phyloP scores from a whole-genome alignment of 2,797 vertebrate species.

The Potorous gilbertii region DNA sequence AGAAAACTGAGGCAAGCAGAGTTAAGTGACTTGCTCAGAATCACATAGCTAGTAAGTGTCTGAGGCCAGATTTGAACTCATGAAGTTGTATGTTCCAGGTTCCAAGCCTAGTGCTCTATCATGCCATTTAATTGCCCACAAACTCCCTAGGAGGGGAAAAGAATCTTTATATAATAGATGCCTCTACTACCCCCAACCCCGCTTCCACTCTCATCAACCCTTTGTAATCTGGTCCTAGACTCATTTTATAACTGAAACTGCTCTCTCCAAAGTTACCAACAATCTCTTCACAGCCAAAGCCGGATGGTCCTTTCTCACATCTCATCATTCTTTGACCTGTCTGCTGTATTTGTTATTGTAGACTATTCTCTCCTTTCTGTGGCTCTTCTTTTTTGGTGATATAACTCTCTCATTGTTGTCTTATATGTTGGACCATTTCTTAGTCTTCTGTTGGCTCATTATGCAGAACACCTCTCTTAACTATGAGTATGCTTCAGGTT shows the following conservation, averaged over 20 bases:
- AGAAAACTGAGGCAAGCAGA: constrained; percentile 12
- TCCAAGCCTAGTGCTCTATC: too few species aligned
- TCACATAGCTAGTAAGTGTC: background rate
- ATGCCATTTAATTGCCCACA: background rate
- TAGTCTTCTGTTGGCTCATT: background rate
- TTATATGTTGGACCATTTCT: background rate
- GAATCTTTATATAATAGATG: background rate
- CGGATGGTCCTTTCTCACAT: background rate
- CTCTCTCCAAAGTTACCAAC: background rate
- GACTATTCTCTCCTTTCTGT: background rate
- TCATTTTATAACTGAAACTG: background rate
- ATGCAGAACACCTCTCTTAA: background rate
- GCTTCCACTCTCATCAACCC: background rate
- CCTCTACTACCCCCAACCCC: background rate
- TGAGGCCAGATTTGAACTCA: background rate
- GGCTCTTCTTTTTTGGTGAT: background rate
- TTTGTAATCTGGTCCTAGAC: background rate
- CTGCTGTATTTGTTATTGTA: background rate
- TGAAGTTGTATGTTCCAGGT: background rate
- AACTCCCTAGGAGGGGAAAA: background rate
- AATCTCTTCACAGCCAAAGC: background rate
- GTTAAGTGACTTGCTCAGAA: constrained; percentile 9
- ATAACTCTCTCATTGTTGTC: background rate
- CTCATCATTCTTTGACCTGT: background rate
- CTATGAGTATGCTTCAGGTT: background rate